These are phyloP conservation scores for Ethmia dodecea DNA, from an alignment of 2,888 invertebrate species.

Conservation along the genomic window DNA sequence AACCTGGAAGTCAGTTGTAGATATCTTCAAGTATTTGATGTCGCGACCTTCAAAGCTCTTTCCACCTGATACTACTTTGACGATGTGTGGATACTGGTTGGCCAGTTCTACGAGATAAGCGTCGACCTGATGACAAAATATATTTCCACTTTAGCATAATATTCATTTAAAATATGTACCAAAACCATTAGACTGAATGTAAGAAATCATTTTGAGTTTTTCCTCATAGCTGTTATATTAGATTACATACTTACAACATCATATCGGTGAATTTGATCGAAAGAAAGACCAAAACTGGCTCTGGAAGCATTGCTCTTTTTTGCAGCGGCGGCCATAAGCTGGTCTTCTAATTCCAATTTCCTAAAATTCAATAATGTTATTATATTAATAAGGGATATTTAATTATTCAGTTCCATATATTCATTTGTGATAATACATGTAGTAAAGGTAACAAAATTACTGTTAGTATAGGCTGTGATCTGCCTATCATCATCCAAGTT, in stretches of 20 bases:
- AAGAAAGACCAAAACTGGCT: slow-evolving; percentile 18
- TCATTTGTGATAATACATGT: not conserved
- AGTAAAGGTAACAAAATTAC: too few relatives aligned
- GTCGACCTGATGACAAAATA: slow-evolving; percentile 52
- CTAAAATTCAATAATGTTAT: slow-evolving; percentile 12
- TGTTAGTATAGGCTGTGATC: not conserved
- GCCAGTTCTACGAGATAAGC: slow-evolving; percentile 47
- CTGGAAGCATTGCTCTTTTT: slow-evolving; percentile 19
- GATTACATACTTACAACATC: slow-evolving; percentile 23
- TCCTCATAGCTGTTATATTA: too few relatives aligned
- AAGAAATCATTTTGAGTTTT: too few relatives aligned
- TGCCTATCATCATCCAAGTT: not conserved
- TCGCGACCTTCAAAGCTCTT: slow-evolving; percentile 74
- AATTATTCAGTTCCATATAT: too few relatives aligned
- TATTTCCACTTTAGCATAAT: too few relatives aligned
- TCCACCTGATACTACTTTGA: slow-evolving; percentile 61
- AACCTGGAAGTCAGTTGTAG: slow-evolving; percentile 64
- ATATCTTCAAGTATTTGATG: slow-evolving; percentile 77
- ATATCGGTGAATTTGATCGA: slow-evolving; percentile 27
- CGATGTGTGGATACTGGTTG: slow-evolving; percentile 35
- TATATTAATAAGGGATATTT: too few relatives aligned
- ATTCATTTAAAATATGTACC: too few relatives aligned
- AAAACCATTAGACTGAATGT: too few relatives aligned
- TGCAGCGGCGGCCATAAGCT: slow-evolving; percentile 18
- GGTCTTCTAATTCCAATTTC: slow-evolving; percentile 23